Percentiles rank a stretch among this genome's conserved stretches.
These are phyloP conservation scores for Torymus aiolomorphi DNA, from an alignment of 2,888 invertebrate genomes.

Conservation along the genomic window DNA sequence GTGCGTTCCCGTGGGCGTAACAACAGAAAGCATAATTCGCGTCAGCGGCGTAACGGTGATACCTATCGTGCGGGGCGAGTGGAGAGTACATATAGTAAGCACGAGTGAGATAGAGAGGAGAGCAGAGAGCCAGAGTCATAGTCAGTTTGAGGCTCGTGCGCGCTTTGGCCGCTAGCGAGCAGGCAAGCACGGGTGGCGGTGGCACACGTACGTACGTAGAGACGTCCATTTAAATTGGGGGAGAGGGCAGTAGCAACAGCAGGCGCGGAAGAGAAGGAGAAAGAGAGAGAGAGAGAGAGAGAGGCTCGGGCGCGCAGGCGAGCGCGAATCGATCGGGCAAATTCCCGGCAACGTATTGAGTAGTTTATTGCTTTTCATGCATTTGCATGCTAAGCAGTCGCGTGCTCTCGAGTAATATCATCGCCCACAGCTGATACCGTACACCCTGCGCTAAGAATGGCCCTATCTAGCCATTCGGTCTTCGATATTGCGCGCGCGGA, in stretches of 20 bases:
- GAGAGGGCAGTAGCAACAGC: constrained; percentile 59
- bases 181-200: neutral
- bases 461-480: constrained; percentile 72
- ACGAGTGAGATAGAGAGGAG: neutral
- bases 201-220: constrained; percentile 24
- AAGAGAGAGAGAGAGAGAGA: constrained; percentile 45
- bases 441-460: constrained; percentile 61
- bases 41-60: constrained; percentile 30
- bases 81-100: neutral
- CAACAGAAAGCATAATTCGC: constrained; percentile 29
- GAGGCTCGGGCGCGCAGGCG: constrained; percentile 19
- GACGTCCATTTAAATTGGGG: constrained; percentile 67
- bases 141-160: constrained; percentile 5
- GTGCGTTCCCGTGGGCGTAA: neutral
- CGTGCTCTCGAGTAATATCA: constrained; percentile 75
- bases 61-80: neutral
- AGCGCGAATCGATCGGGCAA: constrained; percentile 72
- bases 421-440: constrained; percentile 63
- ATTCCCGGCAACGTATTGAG: constrained; percentile 75
- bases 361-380: constrained; percentile 76
- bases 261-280: constrained; percentile 31
- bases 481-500: constrained; percentile 72
- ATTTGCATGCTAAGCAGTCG: constrained; percentile 76
- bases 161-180: constrained; percentile 6
- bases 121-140: neutral